A percentile compares a stretch with the other conserved stretches of the same genome.
Evolutionary conservation across 2,797 vertebrate species (phyloP).

Genomic region (Onychomys torridus): DNA sequence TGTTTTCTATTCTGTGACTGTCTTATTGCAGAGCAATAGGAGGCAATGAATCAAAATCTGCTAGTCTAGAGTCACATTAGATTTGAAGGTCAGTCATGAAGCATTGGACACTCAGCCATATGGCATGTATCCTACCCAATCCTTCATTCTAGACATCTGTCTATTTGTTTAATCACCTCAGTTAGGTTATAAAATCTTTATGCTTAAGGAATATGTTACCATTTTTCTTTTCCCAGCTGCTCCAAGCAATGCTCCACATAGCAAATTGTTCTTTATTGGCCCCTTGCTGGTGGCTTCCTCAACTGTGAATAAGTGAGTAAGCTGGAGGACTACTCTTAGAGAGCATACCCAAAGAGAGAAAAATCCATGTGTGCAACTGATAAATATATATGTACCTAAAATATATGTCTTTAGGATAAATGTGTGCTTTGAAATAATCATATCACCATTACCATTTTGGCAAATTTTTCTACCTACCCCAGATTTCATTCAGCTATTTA

Average conservation of each 20-base stretch:
- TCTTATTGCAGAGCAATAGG: background rate
- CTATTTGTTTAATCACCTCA: background rate
- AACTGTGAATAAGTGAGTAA: background rate
- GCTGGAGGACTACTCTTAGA: background rate
- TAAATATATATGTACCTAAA: background rate
- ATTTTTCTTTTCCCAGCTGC: background rate
- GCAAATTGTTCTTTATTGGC: background rate
- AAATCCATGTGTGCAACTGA: background rate
- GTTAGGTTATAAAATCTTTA: background rate
- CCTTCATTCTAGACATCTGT: background rate
- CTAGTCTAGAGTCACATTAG: background rate
- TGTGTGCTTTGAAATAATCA: background rate
- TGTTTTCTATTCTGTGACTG: background rate
- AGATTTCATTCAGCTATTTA: background rate
- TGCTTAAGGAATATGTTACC: background rate
- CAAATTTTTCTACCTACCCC: background rate
- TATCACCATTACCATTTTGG: background rate
- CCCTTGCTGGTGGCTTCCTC: background rate
- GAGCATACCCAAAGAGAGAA: background rate
- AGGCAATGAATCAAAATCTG: background rate
- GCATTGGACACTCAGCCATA: background rate
- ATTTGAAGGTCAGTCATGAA: background rate
- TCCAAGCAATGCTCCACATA: background rate
- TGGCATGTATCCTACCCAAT: background rate
- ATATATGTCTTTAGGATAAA: background rate